A percentile compares a stretch with the other conserved stretches of the same genome.
Conservation (phyloP, 2,888 invertebrate species). For the Tanypteryx hageni region DNA sequence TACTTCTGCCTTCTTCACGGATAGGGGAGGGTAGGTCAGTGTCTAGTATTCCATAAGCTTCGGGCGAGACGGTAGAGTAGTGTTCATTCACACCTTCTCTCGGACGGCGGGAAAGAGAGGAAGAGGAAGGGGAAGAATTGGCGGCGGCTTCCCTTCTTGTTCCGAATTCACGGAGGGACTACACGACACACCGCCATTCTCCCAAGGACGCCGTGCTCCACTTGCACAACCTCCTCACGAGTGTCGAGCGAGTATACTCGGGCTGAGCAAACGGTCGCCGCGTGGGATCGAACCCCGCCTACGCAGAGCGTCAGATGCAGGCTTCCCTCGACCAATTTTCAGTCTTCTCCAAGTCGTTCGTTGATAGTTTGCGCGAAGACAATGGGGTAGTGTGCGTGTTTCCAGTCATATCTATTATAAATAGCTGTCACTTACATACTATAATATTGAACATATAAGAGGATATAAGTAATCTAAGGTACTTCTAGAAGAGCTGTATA, state of each 20-base stretch:
- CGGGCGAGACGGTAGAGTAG: neutral
- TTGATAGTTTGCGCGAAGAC: too few species aligned
- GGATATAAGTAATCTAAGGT: too few species aligned
- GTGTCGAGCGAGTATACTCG: neutral
- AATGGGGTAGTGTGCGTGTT: too few species aligned
- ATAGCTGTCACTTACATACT: too few species aligned
- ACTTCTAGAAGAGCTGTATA: too few species aligned
- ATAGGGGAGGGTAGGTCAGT: neutral
- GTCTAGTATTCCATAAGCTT: neutral
- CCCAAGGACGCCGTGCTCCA: neutral
- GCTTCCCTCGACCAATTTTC: neutral
- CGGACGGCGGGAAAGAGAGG: neutral
- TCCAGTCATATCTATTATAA: too few species aligned
- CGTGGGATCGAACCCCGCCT: neutral
- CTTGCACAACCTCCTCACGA: neutral
- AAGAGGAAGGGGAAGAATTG: too few species aligned
- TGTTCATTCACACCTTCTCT: neutral
- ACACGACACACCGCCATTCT: constrained; percentile 8
- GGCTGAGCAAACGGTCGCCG: neutral
- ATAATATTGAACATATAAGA: too few species aligned
- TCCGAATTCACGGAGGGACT: neutral
- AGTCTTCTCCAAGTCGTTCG: neutral
- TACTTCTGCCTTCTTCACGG: neutral
- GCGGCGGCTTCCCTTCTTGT: neutral
- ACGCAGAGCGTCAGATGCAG: neutral